Percentiles rank a stretch among this genome's conserved stretches.
These are phyloP conservation scores for Cacajao melanocephalus DNA, from an alignment of 2,797 vertebrate species.

Conservation along the genomic window DNA sequence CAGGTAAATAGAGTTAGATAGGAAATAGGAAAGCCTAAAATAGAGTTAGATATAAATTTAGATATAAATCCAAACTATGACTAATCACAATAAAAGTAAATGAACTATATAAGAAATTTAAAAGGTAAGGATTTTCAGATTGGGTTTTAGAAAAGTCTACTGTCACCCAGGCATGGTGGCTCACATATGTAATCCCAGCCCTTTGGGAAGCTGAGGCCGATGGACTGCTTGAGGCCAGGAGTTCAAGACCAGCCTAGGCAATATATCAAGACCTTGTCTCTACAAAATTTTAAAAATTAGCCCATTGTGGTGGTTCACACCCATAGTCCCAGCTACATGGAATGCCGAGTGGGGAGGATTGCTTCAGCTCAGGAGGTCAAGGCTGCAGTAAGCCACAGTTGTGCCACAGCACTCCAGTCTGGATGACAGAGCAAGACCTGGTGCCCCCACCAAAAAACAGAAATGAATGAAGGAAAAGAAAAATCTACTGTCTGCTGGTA, in stretches of 20 bases:
- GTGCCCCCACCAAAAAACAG: neutral
- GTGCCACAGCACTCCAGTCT: neutral
- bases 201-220: neutral
- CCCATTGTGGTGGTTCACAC: too few relatives aligned
- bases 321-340: neutral
- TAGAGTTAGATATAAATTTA: neutral
- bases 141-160: neutral
- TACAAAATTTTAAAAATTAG: neutral
- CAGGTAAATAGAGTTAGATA: neutral
- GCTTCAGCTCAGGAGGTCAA: neutral
- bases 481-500: neutral
- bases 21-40: neutral
- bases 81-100: neutral
- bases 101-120: neutral
- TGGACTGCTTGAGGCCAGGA: neutral
- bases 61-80: neutral
- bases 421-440: neutral
- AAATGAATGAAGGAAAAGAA: neutral
- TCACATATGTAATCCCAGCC: neutral
- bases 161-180: neutral
- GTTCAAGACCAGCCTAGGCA: neutral
- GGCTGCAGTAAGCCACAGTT: neutral
- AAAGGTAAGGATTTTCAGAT: neutral
- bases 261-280: neutral
- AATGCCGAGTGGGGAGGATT: neutral